Evolutionary conservation across 2,888 invertebrate genomes (phyloP).

Genomic region (Archips xylosteana): DNA sequence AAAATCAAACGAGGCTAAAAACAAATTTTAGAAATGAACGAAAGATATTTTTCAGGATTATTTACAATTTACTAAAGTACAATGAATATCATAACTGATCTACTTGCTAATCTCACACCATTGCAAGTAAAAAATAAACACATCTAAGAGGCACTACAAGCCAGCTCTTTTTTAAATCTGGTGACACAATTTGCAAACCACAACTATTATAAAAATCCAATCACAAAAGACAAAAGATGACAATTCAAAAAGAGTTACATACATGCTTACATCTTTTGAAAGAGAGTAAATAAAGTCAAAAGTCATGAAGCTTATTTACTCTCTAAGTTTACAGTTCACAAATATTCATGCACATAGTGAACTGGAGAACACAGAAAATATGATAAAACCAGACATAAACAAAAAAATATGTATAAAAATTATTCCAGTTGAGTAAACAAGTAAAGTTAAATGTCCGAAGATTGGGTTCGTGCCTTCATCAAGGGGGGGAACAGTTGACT

Average conservation of each 20-base stretch:
- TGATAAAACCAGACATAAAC: conserved; percentile 38
- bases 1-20: not conserved
- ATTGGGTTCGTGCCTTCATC: conserved; percentile 42
- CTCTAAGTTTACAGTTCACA: conserved; percentile 26
- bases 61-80: not conserved
- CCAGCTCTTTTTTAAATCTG: not conserved
- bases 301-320: not conserved
- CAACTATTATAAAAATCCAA: conserved; percentile 1
- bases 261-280: conserved; percentile 23
- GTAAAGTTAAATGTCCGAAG: conserved; percentile 34
- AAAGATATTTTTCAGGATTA: not conserved
- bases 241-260: conserved; percentile 21
- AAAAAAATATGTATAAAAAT: conserved; percentile 35
- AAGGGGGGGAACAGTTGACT: conserved; percentile 31
- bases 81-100: not conserved
- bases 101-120: not conserved
- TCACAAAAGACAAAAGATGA: conserved; percentile 3
- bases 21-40: not conserved
- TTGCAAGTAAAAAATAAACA: not conserved
- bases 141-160: not conserved
- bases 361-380: conserved; percentile 36
- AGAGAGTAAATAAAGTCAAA: conserved; percentile 12
- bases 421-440: conserved; percentile 41
- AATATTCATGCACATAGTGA: conserved; percentile 35
- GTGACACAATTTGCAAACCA: conserved; percentile 6